A percentile compares a stretch with the other conserved stretches of the same genome.
Evolutionary conservation across 2,797 vertebrate genomes (phyloP).

Genomic region (Acanthiza pusilla): DNA sequence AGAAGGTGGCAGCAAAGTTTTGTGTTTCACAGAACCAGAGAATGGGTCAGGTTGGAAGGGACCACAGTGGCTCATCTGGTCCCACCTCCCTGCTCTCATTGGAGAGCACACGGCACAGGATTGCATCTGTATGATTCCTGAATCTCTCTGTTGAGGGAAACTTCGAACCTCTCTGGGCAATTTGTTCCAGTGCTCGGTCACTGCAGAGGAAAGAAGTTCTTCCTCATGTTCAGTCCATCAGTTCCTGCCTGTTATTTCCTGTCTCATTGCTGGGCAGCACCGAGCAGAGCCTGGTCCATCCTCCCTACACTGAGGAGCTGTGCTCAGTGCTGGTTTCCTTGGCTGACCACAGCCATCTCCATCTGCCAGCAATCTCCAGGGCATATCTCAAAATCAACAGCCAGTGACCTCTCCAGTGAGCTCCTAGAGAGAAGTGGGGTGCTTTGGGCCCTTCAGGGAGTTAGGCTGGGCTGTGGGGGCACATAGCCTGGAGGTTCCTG

Average conservation of each 20-base stretch:
- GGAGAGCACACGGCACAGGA: background rate
- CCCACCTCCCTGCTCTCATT: background rate
- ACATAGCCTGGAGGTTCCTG: background rate
- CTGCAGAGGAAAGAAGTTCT: background rate
- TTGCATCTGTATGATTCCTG: background rate
- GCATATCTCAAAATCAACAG: background rate
- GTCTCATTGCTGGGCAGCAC: background rate
- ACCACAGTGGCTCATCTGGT: background rate
- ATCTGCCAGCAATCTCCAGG: background rate
- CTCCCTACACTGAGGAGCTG: background rate
- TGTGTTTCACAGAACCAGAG: background rate
- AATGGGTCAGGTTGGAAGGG: background rate
- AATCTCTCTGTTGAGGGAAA: background rate
- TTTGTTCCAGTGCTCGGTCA: background rate
- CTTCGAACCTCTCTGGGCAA: background rate
- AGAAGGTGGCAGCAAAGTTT: background rate
- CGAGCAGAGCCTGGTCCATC: background rate
- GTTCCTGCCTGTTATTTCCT: background rate
- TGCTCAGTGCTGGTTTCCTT: background rate
- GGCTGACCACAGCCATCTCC: background rate
- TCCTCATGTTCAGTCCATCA: background rate
- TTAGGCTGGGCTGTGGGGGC: background rate
- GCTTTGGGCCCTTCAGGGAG: background rate
- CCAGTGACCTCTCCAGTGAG: fast-evolving
- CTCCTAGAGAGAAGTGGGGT: background rate